Evolutionary conservation across 1,140 invertebrate species (phyloP), one percentile per base, ranked within the genome.

Genomic region (Orchesella cincta): DNA sequence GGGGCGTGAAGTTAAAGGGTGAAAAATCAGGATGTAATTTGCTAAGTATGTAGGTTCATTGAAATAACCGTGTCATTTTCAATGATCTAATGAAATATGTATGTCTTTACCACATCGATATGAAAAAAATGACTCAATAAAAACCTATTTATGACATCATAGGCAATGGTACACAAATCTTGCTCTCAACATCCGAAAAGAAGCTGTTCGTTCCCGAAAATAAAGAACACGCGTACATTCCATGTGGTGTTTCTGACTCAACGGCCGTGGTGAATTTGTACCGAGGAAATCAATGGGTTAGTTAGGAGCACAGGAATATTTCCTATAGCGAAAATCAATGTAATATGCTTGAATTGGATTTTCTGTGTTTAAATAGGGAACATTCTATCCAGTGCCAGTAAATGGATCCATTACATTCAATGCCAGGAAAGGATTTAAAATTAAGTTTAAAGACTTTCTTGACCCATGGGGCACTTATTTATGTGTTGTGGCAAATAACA

Each of bases 391-490:
- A 70, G 29, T 79, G 29, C 71, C 73, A 31, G 1, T n/a, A 16
- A 79, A 79, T 57, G 57, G 72, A n/a, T 76, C 78, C 0, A 74
- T 79, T 31, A 54, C 62, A 1, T 79, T 76, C 46, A 70, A 74
- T 70, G 75, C 78, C 29, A 51, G 78, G 26, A 79, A 79, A 67
- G 78, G 78, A 8, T 79, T 79, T 36, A 46, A 46, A 18, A 8
- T 79, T 1, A 46, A 35, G 34, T 31, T 73, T 20, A 31, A 62
- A 36, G 54, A 70, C 1, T 67, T 79, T 26, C 64, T 74, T 1
- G 78, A 79, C n/a, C 75, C 75, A 14, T 76, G 51, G 31, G 78
- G 78, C n/a, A 76, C 57, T 20, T 79, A 79, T 26, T 29, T 79
- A 26, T 79, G 78, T n/a, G 67, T 75, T 26, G 54, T 75, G 28